These are phyloP conservation scores for Iselma pallidipennis DNA, from an alignment of 2,888 invertebrate species.

Conservation along the genomic window DNA sequence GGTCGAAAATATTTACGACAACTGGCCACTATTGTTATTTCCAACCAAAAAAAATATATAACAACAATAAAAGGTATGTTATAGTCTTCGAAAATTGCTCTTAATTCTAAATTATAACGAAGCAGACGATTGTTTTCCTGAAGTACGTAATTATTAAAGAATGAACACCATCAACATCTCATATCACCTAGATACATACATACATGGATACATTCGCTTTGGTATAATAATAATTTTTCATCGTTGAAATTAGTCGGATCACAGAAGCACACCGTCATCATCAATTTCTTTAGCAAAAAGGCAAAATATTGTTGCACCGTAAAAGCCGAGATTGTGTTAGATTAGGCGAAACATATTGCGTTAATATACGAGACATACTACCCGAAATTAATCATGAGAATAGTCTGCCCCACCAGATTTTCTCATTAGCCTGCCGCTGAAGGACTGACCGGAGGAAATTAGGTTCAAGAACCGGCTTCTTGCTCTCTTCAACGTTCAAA, in stretches of 20 bases:
- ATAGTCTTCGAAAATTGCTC: neutral
- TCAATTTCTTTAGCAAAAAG: neutral
- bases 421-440: constrained; percentile 40
- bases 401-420: constrained; percentile 37
- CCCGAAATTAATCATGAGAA: constrained; percentile 39
- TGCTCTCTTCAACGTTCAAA: constrained; percentile 18
- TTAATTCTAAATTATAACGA: neutral
- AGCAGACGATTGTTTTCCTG: neutral
- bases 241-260: neutral
- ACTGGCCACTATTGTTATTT: too few relatives aligned
- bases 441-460: constrained; percentile 37
- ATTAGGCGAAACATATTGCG: constrained; percentile 37
- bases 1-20: too few relatives aligned
- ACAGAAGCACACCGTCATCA: neutral
- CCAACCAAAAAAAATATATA: too few relatives aligned
- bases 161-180: neutral
- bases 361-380: constrained; percentile 38
- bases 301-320: neutral
- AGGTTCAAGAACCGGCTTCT: constrained; percentile 37
- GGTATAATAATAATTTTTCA: neutral
- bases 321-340: constrained; percentile 33
- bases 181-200: neutral
- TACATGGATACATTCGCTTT: neutral
- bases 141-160: neutral
- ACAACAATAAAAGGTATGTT: too few relatives aligned